phyloP scores from a whole-genome alignment of 2,888 invertebrate species.

The Ernsta delagoae region DNA sequence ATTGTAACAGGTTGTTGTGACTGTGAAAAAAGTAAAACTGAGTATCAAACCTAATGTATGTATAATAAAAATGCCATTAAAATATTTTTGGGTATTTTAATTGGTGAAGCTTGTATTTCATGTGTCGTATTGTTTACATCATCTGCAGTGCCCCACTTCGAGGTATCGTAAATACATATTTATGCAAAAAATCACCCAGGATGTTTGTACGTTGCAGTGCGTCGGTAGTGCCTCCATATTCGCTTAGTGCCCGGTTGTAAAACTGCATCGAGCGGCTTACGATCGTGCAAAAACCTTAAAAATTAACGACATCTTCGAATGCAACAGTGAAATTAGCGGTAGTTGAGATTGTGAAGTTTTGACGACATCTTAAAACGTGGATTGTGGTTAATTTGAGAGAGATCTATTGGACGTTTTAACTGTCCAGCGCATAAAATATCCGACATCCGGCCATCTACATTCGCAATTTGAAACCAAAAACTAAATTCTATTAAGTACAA shows the following conservation, averaged over 20 bases:
- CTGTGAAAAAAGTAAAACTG: not conserved
- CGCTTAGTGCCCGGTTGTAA: slow-evolving; percentile 30
- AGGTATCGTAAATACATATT: not conserved
- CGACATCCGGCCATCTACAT: not conserved
- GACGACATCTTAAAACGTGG: slow-evolving; percentile 16
- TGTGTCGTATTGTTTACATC: slow-evolving; percentile 3
- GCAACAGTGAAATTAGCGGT: slow-evolving; percentile 23
- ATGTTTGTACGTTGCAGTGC: slow-evolving; percentile 32
- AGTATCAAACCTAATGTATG: no score
- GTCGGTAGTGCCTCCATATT: slow-evolving; percentile 28
- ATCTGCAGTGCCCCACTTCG: not conserved
- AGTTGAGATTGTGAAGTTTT: slow-evolving; percentile 12
- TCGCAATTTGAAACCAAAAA: not conserved
- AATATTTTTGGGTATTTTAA: not conserved
- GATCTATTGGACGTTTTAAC: slow-evolving; percentile 8
- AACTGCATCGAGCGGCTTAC: slow-evolving; percentile 32
- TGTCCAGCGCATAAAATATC: not conserved
- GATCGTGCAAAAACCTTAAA: slow-evolving; percentile 13
- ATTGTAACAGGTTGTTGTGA: not conserved
- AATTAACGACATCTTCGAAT: slow-evolving; percentile 10
- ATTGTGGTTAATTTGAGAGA: not conserved
- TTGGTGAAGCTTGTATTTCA: not conserved
- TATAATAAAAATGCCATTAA: not conserved
- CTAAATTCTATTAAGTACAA: no score
- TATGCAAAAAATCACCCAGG: slow-evolving; percentile 21